Evolutionary conservation across 2,113 vertebrate species (phyloP).

Genomic region (Toxotes jaculatrix): DNA sequence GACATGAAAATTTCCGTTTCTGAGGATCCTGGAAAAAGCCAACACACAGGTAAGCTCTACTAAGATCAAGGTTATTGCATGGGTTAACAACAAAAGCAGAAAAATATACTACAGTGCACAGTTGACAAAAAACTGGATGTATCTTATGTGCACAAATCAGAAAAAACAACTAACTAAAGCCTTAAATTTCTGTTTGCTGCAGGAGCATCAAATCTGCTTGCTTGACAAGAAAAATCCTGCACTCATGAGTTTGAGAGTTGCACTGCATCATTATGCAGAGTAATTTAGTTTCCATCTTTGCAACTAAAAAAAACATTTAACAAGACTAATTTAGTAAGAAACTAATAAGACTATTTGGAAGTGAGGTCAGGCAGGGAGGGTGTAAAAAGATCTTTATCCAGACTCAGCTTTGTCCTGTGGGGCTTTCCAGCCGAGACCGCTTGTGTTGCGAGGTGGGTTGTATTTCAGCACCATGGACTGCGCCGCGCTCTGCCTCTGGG

Average conservation of each 20-base stretch:
- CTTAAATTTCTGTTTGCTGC: conserved; percentile 36
- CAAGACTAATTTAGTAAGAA: neutral
- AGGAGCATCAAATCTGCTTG: conserved; percentile 49
- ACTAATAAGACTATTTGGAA: conserved; percentile 17
- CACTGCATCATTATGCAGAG: conserved; percentile 19
- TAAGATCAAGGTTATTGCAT: conserved; percentile 57
- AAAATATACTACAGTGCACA: neutral
- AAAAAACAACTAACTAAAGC: neutral
- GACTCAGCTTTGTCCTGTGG: conserved; percentile 32
- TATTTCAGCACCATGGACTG: conserved; percentile 81
- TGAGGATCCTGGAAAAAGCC: conserved; percentile 28
- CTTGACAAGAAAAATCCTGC: conserved; percentile 46
- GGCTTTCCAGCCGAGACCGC: conserved; percentile 20
- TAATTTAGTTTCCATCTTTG: neutral
- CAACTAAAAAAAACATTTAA: conserved; percentile 1
- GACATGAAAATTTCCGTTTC: conserved; percentile 10
- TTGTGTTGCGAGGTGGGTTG: conserved; percentile 39
- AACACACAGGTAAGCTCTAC: conserved; percentile 70
- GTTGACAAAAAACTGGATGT: neutral
- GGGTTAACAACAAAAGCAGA: conserved; percentile 20
- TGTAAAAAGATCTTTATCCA: conserved; percentile 17
- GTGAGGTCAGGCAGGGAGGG: conserved; percentile 7
- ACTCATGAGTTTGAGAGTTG: conserved; percentile 39
- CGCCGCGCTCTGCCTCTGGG: conserved; percentile 1
- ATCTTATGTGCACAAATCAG: neutral